Evolutionary conservation across 2,113 vertebrate genomes (phyloP), one percentile per base, ranked within the genome.

Genomic region (Numida meleagris): DNA sequence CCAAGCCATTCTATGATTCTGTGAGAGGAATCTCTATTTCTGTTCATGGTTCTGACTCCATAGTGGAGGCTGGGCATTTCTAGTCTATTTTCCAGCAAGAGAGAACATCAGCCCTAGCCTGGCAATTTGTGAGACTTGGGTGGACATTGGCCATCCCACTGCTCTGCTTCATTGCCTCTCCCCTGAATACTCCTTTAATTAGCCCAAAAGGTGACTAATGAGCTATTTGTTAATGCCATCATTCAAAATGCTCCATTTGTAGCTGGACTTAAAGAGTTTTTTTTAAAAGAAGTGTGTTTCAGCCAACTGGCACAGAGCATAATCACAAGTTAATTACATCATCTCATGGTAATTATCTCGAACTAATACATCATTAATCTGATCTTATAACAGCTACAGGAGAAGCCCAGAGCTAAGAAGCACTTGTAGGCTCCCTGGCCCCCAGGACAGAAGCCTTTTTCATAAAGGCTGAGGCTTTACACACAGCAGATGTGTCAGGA

Each of bases 291-390:
- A 1, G 31, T 0, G 1, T 17, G 62, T 82, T 91, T 90, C 62
- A 88, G 76, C 38, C 53, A 87, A 7, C 84, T 93, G 90, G 86
- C 94, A 82, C 18, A 13, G 62, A 67, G 18, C 45, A 36, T 8
- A 27, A 88, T 90, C 71, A 68, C 79, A 77, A 70, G 78, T 48
- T 86, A 92, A 95, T 93, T 80, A 87, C 79, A 88, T 76, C 81
- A 94, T 83, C 86, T 88, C 82, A 68, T 40, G 66, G 75, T 87
- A 62, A 31, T 92, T 96, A 95, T 94, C 94, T 94, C 0, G 0
- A 96, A 84, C 90, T 95, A 93, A 90, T 94, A 93, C 82, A 89
- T 85, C 93, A 93, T 95, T 95, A 94, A 94, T 96, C 91, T 94
- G 81, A 90, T 95, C 58, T 91, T 83, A 93, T 10, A 2, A 70